phyloP scores from a whole-genome alignment of 2,888 invertebrate genomes.

The Cenopis cana region DNA sequence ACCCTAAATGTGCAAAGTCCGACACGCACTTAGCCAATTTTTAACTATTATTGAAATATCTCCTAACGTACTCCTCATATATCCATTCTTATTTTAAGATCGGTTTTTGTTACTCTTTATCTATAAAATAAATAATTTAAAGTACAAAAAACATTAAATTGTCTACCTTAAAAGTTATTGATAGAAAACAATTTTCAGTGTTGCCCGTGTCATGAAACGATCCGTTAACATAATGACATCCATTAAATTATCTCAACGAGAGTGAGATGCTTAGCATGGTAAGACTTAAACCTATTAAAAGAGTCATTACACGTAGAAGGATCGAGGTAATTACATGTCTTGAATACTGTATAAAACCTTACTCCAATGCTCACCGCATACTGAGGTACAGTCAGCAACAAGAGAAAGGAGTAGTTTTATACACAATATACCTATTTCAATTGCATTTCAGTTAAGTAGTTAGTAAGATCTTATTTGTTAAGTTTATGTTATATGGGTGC shows the following conservation, averaged over 20 bases:
- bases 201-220: slow-evolving; percentile 13
- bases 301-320: slow-evolving; percentile 35
- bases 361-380: background rate
- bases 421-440: too few relatives aligned
- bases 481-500: too few relatives aligned
- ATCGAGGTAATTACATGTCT: slow-evolving; percentile 34
- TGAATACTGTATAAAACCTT: slow-evolving; percentile 18
- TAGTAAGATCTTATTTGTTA: too few relatives aligned
- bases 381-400: background rate
- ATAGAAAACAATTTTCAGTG: background rate
- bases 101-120: too few relatives aligned
- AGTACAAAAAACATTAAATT: too few relatives aligned
- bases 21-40: too few relatives aligned
- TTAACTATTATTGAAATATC: too few relatives aligned
- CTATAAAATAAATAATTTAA: too few relatives aligned
- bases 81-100: too few relatives aligned
- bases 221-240: slow-evolving; percentile 26
- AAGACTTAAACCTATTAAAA: slow-evolving; percentile 31
- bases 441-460: too few relatives aligned
- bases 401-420: background rate
- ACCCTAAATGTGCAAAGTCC: too few relatives aligned
- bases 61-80: too few relatives aligned
- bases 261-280: slow-evolving; percentile 27
- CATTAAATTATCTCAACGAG: slow-evolving; percentile 35
- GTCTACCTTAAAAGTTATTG: background rate